Evolutionary conservation across 1,140 invertebrate genomes (phyloP).

Genomic region (Sinonovacula constricta): DNA sequence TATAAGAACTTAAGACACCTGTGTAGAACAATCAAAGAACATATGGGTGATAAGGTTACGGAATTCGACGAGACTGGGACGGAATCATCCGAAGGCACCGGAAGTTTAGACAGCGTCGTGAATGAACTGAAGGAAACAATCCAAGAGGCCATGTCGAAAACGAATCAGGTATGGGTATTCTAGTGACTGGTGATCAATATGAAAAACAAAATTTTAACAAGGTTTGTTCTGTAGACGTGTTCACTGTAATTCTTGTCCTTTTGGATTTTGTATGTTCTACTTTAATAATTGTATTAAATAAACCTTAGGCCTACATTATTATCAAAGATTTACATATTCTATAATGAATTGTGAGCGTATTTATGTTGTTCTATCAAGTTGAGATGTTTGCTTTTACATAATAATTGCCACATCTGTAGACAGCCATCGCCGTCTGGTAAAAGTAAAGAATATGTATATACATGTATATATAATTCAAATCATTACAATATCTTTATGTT

Average conservation of each 20-base stretch:
- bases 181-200: background rate
- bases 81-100: conserved; percentile 6
- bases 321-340: background rate
- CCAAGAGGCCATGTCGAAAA: conserved; percentile 26
- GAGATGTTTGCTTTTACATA: no score
- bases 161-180: conserved; percentile 26
- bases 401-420: no score
- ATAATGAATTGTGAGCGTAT: no score
- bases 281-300: conserved; percentile 7
- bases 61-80: background rate
- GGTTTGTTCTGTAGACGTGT: background rate
- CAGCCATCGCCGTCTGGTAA: no score
- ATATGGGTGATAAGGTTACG: conserved; percentile 8
- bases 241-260: background rate
- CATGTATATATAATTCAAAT: no score
- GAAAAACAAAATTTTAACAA: background rate
- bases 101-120: conserved; percentile 27
- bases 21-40: conserved; percentile 10
- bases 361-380: no score
- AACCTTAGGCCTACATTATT: background rate
- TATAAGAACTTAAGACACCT: conserved; percentile 23
- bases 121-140: conserved; percentile 25
- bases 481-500: no score
- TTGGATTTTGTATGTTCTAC: background rate
- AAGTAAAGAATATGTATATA: no score